phyloP scores from a whole-genome alignment of 2,888 invertebrate genomes.

The Stictocephala bisonia region DNA sequence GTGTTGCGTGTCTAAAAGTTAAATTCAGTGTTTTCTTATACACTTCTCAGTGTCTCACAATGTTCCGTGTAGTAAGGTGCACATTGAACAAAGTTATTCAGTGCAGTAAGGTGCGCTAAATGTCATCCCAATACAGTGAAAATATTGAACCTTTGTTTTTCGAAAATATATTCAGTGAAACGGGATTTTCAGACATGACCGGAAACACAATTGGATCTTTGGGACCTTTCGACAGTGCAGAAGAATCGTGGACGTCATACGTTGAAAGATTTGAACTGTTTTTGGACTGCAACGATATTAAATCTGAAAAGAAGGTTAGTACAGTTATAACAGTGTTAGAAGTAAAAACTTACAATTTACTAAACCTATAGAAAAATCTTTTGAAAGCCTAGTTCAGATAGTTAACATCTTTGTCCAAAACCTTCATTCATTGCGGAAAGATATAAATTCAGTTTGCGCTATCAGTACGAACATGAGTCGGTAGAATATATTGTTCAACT shows the following conservation, averaged over 20 bases:
- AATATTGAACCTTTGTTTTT: too few relatives aligned
- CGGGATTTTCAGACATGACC: too few relatives aligned
- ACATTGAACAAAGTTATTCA: too few relatives aligned
- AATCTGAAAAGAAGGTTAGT: conserved; percentile 10
- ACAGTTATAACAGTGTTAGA: conserved; percentile 37
- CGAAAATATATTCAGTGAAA: too few relatives aligned
- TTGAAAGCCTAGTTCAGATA: background rate
- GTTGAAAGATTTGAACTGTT: conserved; percentile 39
- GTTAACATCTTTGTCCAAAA: conserved; percentile 32
- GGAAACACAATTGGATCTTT: conserved; percentile 33
- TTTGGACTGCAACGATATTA: conserved; percentile 22
- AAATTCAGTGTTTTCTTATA: too few relatives aligned
- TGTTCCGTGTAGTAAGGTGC: too few relatives aligned
- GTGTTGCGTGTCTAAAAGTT: too few relatives aligned
- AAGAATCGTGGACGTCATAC: conserved; percentile 38
- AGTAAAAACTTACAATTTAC: conserved; percentile 12
- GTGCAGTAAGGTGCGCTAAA: too few relatives aligned
- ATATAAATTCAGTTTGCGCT: conserved; percentile 17
- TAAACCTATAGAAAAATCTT: conserved; percentile 22
- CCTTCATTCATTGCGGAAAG: conserved; percentile 28
- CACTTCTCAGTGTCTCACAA: too few relatives aligned
- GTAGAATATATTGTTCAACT: background rate
- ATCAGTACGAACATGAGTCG: conserved; percentile 28
- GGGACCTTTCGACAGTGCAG: background rate
- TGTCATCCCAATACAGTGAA: too few relatives aligned